Percentiles rank a stretch among this genome's conserved stretches.
These are phyloP conservation scores for Synanthedon formicaeformis DNA, from an alignment of 2,888 invertebrate genomes.

Conservation along the genomic window DNA sequence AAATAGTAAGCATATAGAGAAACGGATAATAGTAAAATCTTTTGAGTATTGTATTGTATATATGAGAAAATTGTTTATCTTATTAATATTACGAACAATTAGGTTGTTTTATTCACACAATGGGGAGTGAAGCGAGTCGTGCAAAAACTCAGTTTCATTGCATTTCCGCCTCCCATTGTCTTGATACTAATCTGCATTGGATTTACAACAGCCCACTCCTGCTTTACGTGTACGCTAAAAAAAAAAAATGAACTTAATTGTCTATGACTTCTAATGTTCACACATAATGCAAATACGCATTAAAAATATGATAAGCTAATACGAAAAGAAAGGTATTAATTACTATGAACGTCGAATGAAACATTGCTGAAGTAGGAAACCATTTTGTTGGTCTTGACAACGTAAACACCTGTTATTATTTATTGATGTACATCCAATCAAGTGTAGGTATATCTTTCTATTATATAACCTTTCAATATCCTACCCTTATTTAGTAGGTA, in stretches of 20 bases:
- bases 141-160: conserved; percentile 45
- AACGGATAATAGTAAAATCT: too few species aligned
- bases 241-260: conserved; percentile 2
- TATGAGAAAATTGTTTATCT: conserved; percentile 19
- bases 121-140: conserved; percentile 27
- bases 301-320: not conserved
- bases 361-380: too few species aligned
- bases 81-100: conserved; percentile 31
- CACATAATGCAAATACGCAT: not conserved
- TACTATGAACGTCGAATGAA: not conserved
- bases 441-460: too few species aligned
- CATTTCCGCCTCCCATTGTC: conserved; percentile 62
- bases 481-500: too few species aligned
- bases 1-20: too few species aligned
- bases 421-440: too few species aligned
- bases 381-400: too few species aligned
- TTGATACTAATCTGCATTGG: conserved; percentile 47
- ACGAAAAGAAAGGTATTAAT: not conserved
- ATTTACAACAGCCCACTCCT: conserved; percentile 26
- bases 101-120: conserved; percentile 44
- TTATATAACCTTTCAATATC: too few species aligned
- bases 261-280: not conserved
- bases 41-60: not conserved
- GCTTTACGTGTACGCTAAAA: conserved; percentile 6
- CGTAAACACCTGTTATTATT: too few species aligned